These are phyloP conservation scores for Callithrix jacchus DNA, from an alignment of 2,113 vertebrate species.

Conservation along the genomic window DNA sequence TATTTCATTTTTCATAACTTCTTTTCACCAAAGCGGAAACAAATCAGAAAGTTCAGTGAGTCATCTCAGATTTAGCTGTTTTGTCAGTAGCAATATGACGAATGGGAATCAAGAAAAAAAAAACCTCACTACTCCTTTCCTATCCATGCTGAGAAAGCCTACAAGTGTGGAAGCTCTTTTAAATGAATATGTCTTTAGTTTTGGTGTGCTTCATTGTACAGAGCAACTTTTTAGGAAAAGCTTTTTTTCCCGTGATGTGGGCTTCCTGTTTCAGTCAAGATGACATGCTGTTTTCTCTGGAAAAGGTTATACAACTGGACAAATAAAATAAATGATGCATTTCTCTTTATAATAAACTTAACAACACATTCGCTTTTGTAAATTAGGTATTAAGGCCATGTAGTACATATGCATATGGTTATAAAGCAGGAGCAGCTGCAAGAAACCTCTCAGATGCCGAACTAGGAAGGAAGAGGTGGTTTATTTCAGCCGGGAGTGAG, in stretches of 20 bases:
- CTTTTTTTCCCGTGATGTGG: neutral
- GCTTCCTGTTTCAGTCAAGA: neutral
- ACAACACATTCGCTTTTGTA: neutral
- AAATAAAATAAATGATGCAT: neutral
- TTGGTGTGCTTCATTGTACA: neutral
- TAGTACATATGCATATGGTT: neutral
- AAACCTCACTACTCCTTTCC: neutral
- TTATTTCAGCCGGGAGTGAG: too few relatives aligned
- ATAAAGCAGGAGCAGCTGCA: too few relatives aligned
- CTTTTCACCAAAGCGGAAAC: neutral
- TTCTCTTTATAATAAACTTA: neutral
- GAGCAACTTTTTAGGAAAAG: neutral
- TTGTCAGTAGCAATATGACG: neutral
- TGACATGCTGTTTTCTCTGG: neutral
- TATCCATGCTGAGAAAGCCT: neutral
- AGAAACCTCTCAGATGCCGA: too few relatives aligned
- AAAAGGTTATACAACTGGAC: neutral
- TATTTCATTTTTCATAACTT: neutral
- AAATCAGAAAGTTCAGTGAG: neutral
- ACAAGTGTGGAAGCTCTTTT: neutral
- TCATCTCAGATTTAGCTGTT: neutral
- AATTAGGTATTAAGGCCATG: neutral
- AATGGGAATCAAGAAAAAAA: neutral
- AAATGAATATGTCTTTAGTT: neutral
- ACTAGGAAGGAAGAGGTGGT: too few relatives aligned